Conservation (phyloP, 2,888 invertebrate species). For the Phasia obesa region DNA sequence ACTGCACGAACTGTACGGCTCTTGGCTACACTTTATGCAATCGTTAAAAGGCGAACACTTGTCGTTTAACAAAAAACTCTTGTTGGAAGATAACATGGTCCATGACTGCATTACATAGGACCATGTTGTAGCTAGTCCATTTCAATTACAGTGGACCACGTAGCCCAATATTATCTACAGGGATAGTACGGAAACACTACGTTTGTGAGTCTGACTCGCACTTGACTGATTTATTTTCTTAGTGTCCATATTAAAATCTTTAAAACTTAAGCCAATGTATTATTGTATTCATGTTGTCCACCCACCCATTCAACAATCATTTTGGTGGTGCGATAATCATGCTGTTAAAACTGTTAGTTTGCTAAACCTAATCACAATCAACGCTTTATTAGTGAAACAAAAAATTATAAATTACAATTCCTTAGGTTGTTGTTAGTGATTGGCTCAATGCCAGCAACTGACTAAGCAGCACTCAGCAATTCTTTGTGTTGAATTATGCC, state of each 20-base stretch:
- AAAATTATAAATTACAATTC: constrained; percentile 30
- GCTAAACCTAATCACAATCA: constrained; percentile 56
- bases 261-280: neutral
- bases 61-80: too few species aligned
- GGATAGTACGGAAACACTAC: too few species aligned
- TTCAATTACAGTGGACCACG: too few species aligned
- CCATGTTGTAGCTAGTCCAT: too few species aligned
- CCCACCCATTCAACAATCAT: neutral
- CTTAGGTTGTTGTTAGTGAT: constrained; percentile 37
- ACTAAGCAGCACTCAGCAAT: constrained; percentile 22
- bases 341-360: constrained; percentile 28
- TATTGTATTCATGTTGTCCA: neutral
- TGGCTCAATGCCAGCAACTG: constrained; percentile 55
- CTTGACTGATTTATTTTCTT: neutral
- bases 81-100: too few species aligned
- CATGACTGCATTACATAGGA: too few species aligned
- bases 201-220: too few species aligned
- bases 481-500: neutral
- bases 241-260: neutral
- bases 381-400: constrained; percentile 2
- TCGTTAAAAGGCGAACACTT: too few species aligned
- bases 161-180: too few species aligned
- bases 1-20: too few species aligned
- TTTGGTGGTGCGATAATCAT: constrained; percentile 15
- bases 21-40: too few species aligned